These are phyloP conservation scores for Oxytorus armatus DNA, from an alignment of 2,888 invertebrate species.

Conservation along the genomic window DNA sequence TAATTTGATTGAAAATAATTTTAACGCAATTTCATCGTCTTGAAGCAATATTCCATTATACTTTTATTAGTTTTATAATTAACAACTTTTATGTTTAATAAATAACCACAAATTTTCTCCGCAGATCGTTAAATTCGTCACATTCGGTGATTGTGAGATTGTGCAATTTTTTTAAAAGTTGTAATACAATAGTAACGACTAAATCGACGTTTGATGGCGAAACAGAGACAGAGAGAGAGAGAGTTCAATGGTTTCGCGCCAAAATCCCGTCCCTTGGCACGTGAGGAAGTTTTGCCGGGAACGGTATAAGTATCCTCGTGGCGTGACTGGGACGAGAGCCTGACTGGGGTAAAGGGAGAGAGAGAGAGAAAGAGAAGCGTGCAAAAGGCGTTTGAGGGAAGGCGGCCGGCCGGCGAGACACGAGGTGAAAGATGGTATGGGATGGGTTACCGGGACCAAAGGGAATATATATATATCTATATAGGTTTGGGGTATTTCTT, in stretches of 20 bases:
- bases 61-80: too few species aligned
- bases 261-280: conserved; percentile 52
- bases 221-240: too few species aligned
- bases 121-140: not conserved
- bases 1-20: too few species aligned
- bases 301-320: conserved; percentile 45
- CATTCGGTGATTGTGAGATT: conserved; percentile 15
- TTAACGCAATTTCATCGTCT: too few species aligned
- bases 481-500: conserved; percentile 66
- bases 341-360: conserved; percentile 27
- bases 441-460: conserved; percentile 58
- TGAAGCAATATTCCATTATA: too few species aligned
- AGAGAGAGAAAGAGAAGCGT: conserved; percentile 36
- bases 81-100: not conserved
- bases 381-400: conserved; percentile 53
- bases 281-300: conserved; percentile 53
- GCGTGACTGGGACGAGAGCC: conserved; percentile 35
- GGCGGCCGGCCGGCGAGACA: conserved; percentile 55
- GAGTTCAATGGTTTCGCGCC: conserved; percentile 54
- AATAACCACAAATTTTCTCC: not conserved
- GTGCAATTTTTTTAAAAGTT: conserved; percentile 10
- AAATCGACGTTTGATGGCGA: conserved; percentile 18
- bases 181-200: not conserved
- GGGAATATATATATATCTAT: conserved; percentile 39
- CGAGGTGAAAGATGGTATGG: conserved; percentile 42